Evolutionary conservation across 2,113 vertebrate species (phyloP).

Genomic region (Leiothrix lutea): DNA sequence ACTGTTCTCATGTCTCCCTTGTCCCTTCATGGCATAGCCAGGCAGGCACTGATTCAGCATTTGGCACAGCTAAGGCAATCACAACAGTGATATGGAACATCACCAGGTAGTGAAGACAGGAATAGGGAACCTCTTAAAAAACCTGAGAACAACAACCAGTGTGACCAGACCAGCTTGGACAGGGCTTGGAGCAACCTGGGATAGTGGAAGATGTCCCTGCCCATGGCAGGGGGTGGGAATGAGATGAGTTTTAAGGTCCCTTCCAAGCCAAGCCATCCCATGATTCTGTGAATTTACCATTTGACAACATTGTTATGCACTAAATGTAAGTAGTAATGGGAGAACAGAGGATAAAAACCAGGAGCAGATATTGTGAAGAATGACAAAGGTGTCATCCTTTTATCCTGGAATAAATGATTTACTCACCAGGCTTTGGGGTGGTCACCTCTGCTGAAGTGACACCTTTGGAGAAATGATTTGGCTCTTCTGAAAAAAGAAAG

Average conservation of each 20-base stretch:
- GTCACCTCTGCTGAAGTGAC: constrained; percentile 60
- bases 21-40: not conserved
- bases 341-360: not conserved
- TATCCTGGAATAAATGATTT: not conserved
- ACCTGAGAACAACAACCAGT: fast-evolving
- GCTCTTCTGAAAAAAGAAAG: constrained; percentile 62
- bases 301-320: not conserved
- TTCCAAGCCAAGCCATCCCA: not conserved
- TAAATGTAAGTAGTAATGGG: not conserved
- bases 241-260: not conserved
- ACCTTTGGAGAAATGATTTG: constrained; percentile 77
- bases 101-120: not conserved
- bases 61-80: not conserved
- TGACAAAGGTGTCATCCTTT: not conserved
- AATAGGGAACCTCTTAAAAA: not conserved
- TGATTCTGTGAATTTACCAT: not conserved
- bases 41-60: not conserved
- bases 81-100: not conserved
- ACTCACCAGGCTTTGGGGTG: constrained; percentile 78
- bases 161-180: not conserved
- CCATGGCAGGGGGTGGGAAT: not conserved
- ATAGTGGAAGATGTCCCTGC: not conserved
- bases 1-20: too few species aligned
- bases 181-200: not conserved
- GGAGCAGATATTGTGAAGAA: not conserved